Base-by-base conservation (phyloP, 64 coral and sea anemone genomes). In the Dendronephthya gigantea region DNA sequence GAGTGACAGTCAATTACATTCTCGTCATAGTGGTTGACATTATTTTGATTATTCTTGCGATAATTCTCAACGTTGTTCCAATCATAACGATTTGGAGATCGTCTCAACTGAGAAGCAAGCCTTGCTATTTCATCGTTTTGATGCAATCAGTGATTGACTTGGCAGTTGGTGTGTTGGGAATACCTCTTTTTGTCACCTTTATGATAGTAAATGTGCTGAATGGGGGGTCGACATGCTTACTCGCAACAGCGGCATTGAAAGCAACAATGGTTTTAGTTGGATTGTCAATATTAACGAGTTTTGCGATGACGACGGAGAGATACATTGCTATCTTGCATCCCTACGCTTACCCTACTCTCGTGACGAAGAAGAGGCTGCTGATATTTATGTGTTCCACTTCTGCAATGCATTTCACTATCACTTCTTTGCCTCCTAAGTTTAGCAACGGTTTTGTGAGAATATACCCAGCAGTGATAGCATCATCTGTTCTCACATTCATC, bases 71-170 rank as follows among this genome's bases (percentile, higher is more conserved):
- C n/a, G n/a, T n/a, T n/a, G n/a, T n/a, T n/a, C n/a, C n/a, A n/a
- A n/a, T n/a, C n/a, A n/a, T n/a, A n/a, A n/a, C n/a, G n/a, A n/a
- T n/a, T n/a, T n/a, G n/a, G n/a, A n/a, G n/a, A n/a, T n/a, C n/a
- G n/a, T n/a, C n/a, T n/a, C n/a, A n/a, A n/a, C n/a, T n/a, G n/a
- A n/a, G n/a, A n/a, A n/a, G n/a, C n/a, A n/a, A n/a, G n/a, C n/a
- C n/a, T n/a, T n/a, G n/a, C n/a, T n/a, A n/a, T n/a, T n/a, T n/a
- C n/a, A n/a, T n/a, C n/a, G n/a, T n/a, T n/a, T n/a, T n/a, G n/a
- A n/a, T n/a, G 41, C 83, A 84, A 84, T 84, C 83, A 23, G 23
- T 84, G 83, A 84, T 84, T 84, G 83, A 84, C 45, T 84, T 84
- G 83, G 83, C 82, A 84, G 82, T 84, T 27, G 82, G 82, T 33